Conservation (phyloP, 2,888 invertebrate genomes). For the Agrochola macilenta region DNA sequence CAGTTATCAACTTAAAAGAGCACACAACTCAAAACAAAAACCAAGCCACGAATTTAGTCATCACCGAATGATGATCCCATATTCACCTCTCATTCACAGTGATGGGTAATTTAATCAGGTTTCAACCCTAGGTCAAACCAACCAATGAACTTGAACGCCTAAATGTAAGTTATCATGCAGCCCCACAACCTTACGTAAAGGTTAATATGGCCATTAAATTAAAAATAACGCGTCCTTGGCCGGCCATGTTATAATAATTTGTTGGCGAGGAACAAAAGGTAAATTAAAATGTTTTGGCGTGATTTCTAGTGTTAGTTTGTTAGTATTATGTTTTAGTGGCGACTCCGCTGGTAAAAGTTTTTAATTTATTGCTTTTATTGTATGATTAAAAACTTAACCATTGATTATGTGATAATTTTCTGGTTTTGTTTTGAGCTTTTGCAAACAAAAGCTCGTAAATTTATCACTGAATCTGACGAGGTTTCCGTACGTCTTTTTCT, state of each 20-base stretch:
- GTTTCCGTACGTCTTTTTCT: no score
- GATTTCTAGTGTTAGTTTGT: slow-evolving; percentile 12
- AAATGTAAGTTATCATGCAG: slow-evolving; percentile 48
- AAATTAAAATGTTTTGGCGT: slow-evolving; percentile 23
- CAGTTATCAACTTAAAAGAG: no score
- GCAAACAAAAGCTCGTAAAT: no score
- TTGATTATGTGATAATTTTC: no score
- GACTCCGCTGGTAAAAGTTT: not conserved
- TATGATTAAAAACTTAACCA: not conserved
- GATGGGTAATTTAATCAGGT: slow-evolving; percentile 5
- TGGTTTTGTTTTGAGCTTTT: no score
- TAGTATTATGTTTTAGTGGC: not conserved
- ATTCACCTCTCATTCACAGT: not conserved
- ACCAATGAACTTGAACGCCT: slow-evolving; percentile 44
- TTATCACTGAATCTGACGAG: no score
- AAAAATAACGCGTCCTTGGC: slow-evolving; percentile 55
- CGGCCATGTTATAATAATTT: slow-evolving; percentile 39
- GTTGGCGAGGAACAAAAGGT: slow-evolving; percentile 18
- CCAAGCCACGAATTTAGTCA: not conserved
- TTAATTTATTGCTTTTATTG: not conserved
- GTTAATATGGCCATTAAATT: slow-evolving; percentile 50
- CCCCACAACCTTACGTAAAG: slow-evolving; percentile 38
- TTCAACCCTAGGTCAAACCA: slow-evolving; percentile 10
- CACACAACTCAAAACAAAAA: no score
- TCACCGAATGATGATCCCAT: not conserved